Evolutionary conservation across 2,113 vertebrate species (phyloP).

Genomic region (Ailurus styani): DNA sequence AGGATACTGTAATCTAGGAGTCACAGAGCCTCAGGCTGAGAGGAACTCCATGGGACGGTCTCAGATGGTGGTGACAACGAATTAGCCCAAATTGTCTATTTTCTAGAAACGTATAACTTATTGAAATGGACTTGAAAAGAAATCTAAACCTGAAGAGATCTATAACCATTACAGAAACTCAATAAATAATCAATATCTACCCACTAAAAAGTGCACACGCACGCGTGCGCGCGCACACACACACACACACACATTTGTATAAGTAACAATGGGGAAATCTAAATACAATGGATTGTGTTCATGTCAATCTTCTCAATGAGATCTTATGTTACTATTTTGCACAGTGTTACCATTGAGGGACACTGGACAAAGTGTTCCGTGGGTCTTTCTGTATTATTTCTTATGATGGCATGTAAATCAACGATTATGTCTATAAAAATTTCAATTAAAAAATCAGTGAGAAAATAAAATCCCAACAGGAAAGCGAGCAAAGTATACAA

Average conservation of each 20-base stretch:
- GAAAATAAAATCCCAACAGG: conserved; percentile 30
- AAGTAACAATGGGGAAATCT: background rate
- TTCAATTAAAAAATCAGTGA: conserved; percentile 7
- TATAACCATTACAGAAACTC: background rate
- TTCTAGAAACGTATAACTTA: background rate
- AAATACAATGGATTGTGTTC: background rate
- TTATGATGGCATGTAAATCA: background rate
- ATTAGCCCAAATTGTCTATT: background rate
- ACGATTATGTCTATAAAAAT: background rate
- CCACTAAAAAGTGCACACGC: background rate
- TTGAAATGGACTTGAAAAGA: background rate
- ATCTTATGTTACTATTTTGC: background rate
- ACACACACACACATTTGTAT: background rate
- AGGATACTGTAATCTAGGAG: background rate
- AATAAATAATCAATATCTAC: background rate
- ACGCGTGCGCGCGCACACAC: too few relatives aligned
- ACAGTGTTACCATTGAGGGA: background rate
- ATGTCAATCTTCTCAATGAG: background rate
- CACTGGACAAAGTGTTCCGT: background rate
- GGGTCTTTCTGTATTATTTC: background rate
- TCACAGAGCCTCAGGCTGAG: background rate
- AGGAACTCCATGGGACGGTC: background rate
- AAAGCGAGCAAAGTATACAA: conserved; percentile 12
- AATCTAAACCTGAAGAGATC: background rate
- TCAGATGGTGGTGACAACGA: background rate